A percentile compares a stretch with the other conserved stretches of the same genome.
phyloP scores from a whole-genome alignment of 2,888 invertebrate species.

The Drosophila suboccidentalis region DNA sequence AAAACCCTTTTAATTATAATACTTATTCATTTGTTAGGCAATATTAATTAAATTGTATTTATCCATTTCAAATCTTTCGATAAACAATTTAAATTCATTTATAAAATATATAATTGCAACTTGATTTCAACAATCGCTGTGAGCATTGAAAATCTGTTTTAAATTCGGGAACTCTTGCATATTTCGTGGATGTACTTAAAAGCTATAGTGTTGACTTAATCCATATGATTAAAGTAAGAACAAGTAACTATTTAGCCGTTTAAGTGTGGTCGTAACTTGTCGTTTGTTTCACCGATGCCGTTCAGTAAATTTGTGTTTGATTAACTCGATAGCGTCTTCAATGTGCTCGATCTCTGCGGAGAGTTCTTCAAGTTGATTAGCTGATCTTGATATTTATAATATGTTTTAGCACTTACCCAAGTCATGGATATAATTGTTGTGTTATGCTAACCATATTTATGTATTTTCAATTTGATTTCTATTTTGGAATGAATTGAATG shows the following conservation, averaged over 20 bases:
- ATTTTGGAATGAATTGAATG: background rate
- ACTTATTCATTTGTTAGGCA: background rate
- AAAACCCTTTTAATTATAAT: background rate
- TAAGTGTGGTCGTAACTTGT: background rate
- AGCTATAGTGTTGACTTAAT: background rate
- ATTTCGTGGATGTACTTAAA: background rate
- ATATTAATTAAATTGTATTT: background rate
- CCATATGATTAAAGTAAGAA: background rate
- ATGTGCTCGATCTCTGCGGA: constrained; percentile 26
- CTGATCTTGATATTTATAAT: background rate
- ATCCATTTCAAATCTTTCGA: background rate
- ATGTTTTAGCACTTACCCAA: background rate
- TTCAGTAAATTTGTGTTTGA: background rate
- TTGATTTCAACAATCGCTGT: background rate
- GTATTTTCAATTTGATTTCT: background rate
- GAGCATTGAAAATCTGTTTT: background rate
- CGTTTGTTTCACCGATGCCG: constrained; percentile 18
- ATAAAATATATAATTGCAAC: background rate
- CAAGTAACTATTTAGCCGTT: background rate
- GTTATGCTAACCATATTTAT: background rate
- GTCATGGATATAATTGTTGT: background rate
- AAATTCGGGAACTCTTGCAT: background rate
- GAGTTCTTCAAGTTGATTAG: background rate
- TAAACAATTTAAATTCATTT: background rate
- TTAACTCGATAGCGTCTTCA: constrained; percentile 7